phyloP scores from a whole-genome alignment of 2,113 vertebrate genomes.

The Himantopus leucocephalus region DNA sequence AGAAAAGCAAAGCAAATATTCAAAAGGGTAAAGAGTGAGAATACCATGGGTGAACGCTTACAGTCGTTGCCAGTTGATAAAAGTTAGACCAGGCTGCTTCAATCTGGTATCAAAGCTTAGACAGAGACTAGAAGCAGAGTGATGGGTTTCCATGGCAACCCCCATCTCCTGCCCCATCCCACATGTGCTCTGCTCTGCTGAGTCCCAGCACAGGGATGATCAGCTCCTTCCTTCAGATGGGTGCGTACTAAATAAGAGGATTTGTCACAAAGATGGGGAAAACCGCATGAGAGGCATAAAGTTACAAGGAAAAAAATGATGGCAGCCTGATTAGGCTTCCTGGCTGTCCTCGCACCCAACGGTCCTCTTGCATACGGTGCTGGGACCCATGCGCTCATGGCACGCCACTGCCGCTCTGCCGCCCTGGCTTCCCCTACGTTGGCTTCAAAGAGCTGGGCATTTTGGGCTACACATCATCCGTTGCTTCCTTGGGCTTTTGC shows the following conservation, averaged over 20 bases:
- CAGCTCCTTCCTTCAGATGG: not conserved
- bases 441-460: not conserved
- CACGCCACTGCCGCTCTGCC: not conserved
- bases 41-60: rapidly evolving
- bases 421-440: rapidly evolving
- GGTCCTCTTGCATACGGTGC: rapidly evolving
- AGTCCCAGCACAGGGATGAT: not conserved
- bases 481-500: not conserved
- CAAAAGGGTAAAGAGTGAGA: not conserved
- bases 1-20: not conserved
- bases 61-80: not conserved
- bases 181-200: not conserved
- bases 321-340: rapidly evolving
- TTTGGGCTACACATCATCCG: rapidly evolving
- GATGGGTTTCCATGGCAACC: not conserved
- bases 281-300: rapidly evolving
- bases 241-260: not conserved
- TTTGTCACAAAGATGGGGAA: not conserved
- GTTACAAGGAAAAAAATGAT: not conserved
- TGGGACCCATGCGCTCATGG: not conserved
- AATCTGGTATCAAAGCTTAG: not conserved
- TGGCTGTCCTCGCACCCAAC: not conserved
- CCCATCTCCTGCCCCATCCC: not conserved
- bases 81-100: not conserved
- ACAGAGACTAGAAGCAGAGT: not conserved